Base-by-base conservation (phyloP, 2,113 vertebrate species). In the Serranochromis macrocephalus region DNA sequence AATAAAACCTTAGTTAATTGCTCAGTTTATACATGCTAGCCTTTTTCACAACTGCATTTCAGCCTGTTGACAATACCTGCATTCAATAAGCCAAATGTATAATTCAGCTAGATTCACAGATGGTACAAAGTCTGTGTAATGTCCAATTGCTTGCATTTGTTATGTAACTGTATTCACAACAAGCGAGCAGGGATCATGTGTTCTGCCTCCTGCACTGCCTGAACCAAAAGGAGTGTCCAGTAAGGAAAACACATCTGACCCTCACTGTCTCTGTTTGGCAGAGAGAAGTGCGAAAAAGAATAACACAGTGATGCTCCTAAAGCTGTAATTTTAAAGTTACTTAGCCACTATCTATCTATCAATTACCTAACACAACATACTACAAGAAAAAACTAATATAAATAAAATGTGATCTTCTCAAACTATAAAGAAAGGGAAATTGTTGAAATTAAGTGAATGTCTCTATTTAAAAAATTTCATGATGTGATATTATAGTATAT, bases 161-260 rank as follows among this genome's bases (percentile, higher is more conserved):
- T 29, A 49, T 12, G 45, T n/a, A 49, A 49, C 40, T 78, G 24
- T 31, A 49, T 19, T 78, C 9, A 78, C 42, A 49, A 31, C 24
- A 29, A 29, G 42, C 1, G 1, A 47, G 24, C 71, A 75, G 24
- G 71, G 19, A 49, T 78, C 9, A 49, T 19, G 24, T 31, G 6
- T 31, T 49, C 73, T 31, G 73, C 73, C 73, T 78, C 73, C 17
- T 51, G 73, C 73, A 78, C 45, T 78, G 16, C 45, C 73, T 47
- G 26, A 78, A 49, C 9, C 24, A 47, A 47, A 75, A 19, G 9
- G 3, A 49, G 71, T 31, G 14, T 49, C 71, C 45, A 49, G 4
- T 7, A 78, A 29, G 73, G 9, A 49, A 29, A 31, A 19, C 16
- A 75, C 4, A 11, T 75, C 16, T 47, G 42, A 78, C 51, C 26